phyloP scores from a whole-genome alignment of 2,888 invertebrate genomes.

The Proisotoma minuta region DNA sequence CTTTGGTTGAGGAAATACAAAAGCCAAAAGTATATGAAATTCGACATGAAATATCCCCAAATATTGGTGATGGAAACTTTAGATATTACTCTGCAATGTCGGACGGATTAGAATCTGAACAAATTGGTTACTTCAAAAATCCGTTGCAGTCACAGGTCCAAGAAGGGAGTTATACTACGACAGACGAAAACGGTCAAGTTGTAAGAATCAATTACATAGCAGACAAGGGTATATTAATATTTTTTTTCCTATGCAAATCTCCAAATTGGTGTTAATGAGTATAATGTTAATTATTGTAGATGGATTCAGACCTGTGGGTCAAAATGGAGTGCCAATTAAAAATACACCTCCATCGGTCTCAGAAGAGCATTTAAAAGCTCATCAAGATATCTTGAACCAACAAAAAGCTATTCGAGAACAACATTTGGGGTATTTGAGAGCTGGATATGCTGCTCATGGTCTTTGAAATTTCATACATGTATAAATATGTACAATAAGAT shows the following conservation, averaged over 20 bases:
- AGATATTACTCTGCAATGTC: constrained; percentile 29
- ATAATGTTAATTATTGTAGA: constrained; percentile 12
- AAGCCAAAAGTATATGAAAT: constrained; percentile 33
- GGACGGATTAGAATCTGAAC: constrained; percentile 34
- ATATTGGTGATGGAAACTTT: constrained; percentile 36
- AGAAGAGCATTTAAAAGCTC: constrained; percentile 25
- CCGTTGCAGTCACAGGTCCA: constrained; percentile 34
- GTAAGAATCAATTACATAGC: constrained; percentile 35
- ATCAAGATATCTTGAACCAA: constrained; percentile 27
- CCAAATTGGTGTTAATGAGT: background rate
- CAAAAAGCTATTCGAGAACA: constrained; percentile 30
- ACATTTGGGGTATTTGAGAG: constrained; percentile 29
- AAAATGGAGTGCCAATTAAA: constrained; percentile 9
- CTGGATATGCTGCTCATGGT: constrained; percentile 27
- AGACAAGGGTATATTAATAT: constrained; percentile 31
- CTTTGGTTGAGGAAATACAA: constrained; percentile 9
- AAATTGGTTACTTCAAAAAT: constrained; percentile 29
- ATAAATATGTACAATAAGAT: no score
- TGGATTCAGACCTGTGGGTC: constrained; percentile 29
- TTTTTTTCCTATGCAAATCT: background rate
- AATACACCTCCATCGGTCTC: constrained; percentile 28
- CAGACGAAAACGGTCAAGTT: constrained; percentile 33
- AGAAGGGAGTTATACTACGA: constrained; percentile 38
- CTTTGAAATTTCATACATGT: background rate
- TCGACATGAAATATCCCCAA: constrained; percentile 29